Base-by-base conservation (phyloP, 2,797 vertebrate species). In the Premnoplex brunnescens region DNA sequence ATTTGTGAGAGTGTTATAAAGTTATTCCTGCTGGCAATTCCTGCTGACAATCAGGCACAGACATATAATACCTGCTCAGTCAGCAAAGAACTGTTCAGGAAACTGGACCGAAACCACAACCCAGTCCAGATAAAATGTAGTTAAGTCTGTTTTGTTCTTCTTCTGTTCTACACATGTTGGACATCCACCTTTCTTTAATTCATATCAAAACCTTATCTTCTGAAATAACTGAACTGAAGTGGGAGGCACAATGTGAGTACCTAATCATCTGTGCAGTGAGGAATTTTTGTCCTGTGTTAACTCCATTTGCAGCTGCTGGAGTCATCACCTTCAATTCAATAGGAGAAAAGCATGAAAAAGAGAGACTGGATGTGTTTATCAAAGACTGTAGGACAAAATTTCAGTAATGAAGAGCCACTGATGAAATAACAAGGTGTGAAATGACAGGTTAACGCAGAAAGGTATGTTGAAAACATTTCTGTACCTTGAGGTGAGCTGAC, bases 131-230 rank as follows among this genome's bases (percentile, higher is more conserved):
- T 62, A 64, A 84, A 83, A 71, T 41, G 12, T 7, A n/a, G 8
- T 56, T 3, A 67, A 41, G 56, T 69, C 10, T 28, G 4, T 3
- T 56, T 60, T 67, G 12, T 69, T 69, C 12, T 88, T 6, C 4
- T 80, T 72, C 23, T 2, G 7, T 37, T 55, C 23, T 6, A 30
- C 36, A 22, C 0, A 0, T 49, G 6, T 13, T 10, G 3, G 34
- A 36, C 9, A 34, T 10, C 32, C 43, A 9, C 8, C 10, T 67
- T 67, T 48, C 14, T 78, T 75, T 63, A 78, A 60, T 9, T 62
- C 11, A 4, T 17, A n/a, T 73, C 41, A 60, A 73, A 69, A 7
- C 7, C 4, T 46, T 73, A 19, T 63, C 23, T 73, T 32, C 44
- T 49, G 44, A 76, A 95, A 79, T 56, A 71, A 55, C 24, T 14